Conservation (phyloP, 2,888 invertebrate species). For the Clivina fossor region DNA sequence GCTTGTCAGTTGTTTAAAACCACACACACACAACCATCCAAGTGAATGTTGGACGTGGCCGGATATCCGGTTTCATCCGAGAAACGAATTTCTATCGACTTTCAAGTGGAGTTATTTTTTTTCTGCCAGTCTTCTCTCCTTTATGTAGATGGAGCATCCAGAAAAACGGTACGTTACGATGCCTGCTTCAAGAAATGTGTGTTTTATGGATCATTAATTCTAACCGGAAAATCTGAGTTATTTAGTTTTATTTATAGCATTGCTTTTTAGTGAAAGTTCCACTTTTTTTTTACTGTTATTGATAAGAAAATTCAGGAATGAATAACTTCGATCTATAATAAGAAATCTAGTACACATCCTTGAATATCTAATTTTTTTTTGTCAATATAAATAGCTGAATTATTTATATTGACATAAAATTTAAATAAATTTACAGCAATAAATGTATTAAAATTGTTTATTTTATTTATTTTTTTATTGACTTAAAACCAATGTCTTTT, state of each 20-base stretch:
- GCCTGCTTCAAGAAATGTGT: constrained; percentile 10
- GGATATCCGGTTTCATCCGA: constrained; percentile 19
- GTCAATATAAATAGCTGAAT: too few relatives aligned
- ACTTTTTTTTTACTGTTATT: too few relatives aligned
- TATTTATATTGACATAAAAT: too few relatives aligned
- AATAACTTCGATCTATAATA: too few relatives aligned
- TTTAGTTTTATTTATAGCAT: constrained; percentile 18
- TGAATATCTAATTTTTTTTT: too few relatives aligned
- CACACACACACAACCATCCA: constrained; percentile 3
- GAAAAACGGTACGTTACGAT: constrained; percentile 13
- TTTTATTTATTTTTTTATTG: too few relatives aligned
- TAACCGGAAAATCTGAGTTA: constrained; percentile 15
- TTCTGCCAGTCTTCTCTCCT: too few relatives aligned
- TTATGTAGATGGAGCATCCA: constrained; percentile 13
- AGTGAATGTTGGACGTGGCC: constrained; percentile 5
- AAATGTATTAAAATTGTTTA: too few relatives aligned
- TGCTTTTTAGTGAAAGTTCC: constrained; percentile 10
- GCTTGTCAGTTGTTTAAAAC: constrained; percentile 23
- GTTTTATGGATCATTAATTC: constrained; percentile 22
- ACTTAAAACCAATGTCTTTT: too few relatives aligned
- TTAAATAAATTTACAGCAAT: too few relatives aligned
- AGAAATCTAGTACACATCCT: too few relatives aligned
- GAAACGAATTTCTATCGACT: constrained; percentile 17
- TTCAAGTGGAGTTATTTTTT: constrained; percentile 19
- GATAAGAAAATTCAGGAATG: too few relatives aligned